Base-by-base conservation (phyloP, 1,140 invertebrate species). In the Colletes latitarsis region DNA sequence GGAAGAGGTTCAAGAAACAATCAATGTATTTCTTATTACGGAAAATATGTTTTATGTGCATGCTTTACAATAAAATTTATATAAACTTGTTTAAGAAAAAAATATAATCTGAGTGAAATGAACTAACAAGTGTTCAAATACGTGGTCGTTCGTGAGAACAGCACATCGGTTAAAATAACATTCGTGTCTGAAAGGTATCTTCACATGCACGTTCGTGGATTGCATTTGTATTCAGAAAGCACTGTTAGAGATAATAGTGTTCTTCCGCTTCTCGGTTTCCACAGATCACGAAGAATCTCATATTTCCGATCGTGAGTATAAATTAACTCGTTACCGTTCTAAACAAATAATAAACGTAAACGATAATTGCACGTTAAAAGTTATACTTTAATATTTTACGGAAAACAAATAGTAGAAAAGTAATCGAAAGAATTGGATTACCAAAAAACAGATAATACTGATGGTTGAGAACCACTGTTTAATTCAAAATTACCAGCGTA, bases 171-270 rank as follows among this genome's bases (percentile, higher is more conserved):
- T 67, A 15, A 68, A 78, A 64, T 57, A 72, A 78, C 5, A 39
- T 49, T 30, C 15, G 8, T 49, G 12, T 12, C 62, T 79, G 10
- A 14, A 64, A 30, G 14, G 41, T 46, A 72, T 72, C 69, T 63
- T 63, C 39, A 6, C 2, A 0, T 57, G 43, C 53, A 10, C n/a
- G 58, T 43, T 70, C 63, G 41, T 49, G 53, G 39, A 21, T 55
- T 63, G 15, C 58, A 78, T 78, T 78, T 63, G 58, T 73, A 79
- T 79, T 79, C 77, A 79, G 60, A 66, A 73, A 57, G 49, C 21
- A 39, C 15, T 66, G 60, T 53, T 64, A 55, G 52, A 73, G 60
- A 73, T 79, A 79, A 79, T 64, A 30, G 57, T 79, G 69, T 55
- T 19, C 69, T 79, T 79, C 60, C 77, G 77, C 41, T 73, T 64